These are phyloP conservation scores for Biston stratarius DNA, from an alignment of 2,888 invertebrate species.

Conservation along the genomic window DNA sequence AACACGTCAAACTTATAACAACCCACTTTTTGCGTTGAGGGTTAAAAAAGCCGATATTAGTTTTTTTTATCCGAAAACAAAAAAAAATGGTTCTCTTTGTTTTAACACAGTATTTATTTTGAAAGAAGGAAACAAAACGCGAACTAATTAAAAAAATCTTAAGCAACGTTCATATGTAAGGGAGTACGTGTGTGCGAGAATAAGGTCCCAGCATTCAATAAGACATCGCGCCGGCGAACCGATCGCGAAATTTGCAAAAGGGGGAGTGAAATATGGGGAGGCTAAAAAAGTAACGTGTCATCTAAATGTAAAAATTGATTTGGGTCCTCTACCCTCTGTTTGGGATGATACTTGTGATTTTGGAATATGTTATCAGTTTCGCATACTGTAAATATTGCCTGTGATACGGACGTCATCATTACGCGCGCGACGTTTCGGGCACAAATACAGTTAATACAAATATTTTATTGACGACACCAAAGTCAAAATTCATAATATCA, in stretches of 20 bases:
- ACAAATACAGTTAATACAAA: too few species aligned
- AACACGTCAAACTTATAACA: too few species aligned
- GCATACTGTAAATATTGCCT: not conserved
- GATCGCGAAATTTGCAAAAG: slow-evolving; percentile 39
- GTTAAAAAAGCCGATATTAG: too few species aligned
- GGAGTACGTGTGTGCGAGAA: not conserved
- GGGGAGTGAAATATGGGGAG: slow-evolving; percentile 56
- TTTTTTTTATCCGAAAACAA: too few species aligned
- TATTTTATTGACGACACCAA: too few species aligned
- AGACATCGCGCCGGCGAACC: slow-evolving; percentile 30
- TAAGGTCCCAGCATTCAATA: slow-evolving; percentile 21
- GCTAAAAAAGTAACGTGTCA: slow-evolving; percentile 59
- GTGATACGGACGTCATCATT: not conserved
- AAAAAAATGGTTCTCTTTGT: too few species aligned
- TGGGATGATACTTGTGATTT: slow-evolving; percentile 34
- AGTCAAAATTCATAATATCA: too few species aligned
- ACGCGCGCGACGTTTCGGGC: too few species aligned
- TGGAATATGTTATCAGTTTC: slow-evolving; percentile 8
- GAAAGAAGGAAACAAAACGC: too few species aligned
- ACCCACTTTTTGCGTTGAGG: too few species aligned
- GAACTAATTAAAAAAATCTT: too few species aligned
- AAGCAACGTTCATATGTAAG: not conserved
- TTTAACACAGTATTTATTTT: too few species aligned
- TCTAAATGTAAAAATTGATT: slow-evolving; percentile 62
- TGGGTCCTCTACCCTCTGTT: slow-evolving; percentile 45